These are phyloP conservation scores for Parnassius orleans DNA, from an alignment of 2,888 invertebrate species.

Conservation along the genomic window DNA sequence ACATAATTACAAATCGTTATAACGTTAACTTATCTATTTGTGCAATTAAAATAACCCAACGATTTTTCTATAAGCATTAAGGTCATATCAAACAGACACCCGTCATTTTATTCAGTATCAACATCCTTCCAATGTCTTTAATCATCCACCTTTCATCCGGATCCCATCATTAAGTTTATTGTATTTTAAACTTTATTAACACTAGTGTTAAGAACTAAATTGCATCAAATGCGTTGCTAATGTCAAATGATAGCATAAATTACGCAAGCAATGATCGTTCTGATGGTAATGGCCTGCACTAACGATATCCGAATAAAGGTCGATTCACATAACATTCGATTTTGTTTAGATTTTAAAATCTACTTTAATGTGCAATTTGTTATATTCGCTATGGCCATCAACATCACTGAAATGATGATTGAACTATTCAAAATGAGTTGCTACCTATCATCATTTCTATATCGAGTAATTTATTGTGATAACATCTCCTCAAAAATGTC, in stretches of 20 bases:
- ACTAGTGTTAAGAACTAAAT: neutral
- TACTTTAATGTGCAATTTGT: neutral
- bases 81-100: neutral
- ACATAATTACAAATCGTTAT: too few species aligned
- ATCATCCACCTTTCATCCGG: constrained; percentile 13
- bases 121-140: constrained; percentile 5
- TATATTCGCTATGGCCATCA: neutral
- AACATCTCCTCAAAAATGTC: too few species aligned
- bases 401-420: constrained; percentile 10
- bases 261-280: constrained; percentile 13
- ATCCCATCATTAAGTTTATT: neutral
- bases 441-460: neutral
- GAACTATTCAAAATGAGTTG: constrained; percentile 4
- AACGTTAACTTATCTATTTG: too few species aligned
- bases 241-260: constrained; percentile 10
- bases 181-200: constrained; percentile 2
- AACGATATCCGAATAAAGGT: constrained; percentile 20
- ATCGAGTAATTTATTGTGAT: neutral
- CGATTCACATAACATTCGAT: constrained; percentile 2
- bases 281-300: constrained; percentile 13
- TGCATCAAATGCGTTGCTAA: neutral
- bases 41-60: neutral
- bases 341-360: constrained; percentile 9
- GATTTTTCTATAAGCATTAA: neutral
- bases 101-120: neutral